Base-by-base conservation (phyloP, 2,113 vertebrate species). In the Cyphomyrus plagiostoma region DNA sequence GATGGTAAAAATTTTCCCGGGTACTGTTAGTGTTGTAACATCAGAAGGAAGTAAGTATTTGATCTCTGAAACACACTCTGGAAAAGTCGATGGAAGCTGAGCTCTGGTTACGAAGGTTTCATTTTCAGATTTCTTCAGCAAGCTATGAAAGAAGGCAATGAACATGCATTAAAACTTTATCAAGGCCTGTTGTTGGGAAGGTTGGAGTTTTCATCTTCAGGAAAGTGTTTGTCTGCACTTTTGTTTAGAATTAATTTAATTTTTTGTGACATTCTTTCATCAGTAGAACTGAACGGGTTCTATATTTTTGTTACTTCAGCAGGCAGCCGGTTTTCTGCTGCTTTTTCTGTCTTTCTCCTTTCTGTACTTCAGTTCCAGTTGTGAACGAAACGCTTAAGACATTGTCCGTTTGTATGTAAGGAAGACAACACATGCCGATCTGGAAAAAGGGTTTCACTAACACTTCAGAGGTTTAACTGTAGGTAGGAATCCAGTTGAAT, bases 331-430 rank as follows among this genome's bases (percentile, higher is more conserved):
- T 15, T 86, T 15, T 21, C 42, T 82, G 62, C 35, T 13, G 93
- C 92, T 94, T 92, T 95, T 95, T 95, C 17, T 3, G 56, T 62
- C 56, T 95, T 95, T 94, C 94, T 94, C 49, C 93, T 96, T 96
- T 96, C 96, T 96, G 96, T 96, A 96, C 97, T 97, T 96, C 96
- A 95, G 96, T 96, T 96, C 97, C 96, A 96, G 95, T 95, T 95
- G 95, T 95, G 95, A 96, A 96, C 95, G 93, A 96, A 96, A 95
- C 96, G 95, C 87, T 95, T 94, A 94, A 96, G 93, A 95, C 90
- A 17, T 77, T 11, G 93, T 94, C 90, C 70, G 85, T 45, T 91
- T 89, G 89, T 91, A 23, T 70, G 62, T 90, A 88, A 49, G 90
- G 58, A 91, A 90, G 90, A 86, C 90, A 77, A 42, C 42, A 88